These are phyloP conservation scores for Bufotes viridis DNA, from an alignment of 2,797 vertebrate species.

Conservation along the genomic window DNA sequence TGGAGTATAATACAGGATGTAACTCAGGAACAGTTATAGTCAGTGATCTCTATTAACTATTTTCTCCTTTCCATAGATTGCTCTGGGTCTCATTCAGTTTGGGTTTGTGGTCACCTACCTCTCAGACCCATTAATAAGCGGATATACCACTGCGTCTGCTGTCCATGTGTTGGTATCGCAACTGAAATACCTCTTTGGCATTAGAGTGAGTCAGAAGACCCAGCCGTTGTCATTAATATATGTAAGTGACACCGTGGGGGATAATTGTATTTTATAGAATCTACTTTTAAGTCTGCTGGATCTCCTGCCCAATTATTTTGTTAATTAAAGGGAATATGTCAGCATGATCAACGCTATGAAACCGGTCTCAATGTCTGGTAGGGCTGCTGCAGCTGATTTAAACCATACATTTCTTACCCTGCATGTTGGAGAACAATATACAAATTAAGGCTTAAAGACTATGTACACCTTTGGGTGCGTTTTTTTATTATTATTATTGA, in stretches of 20 bases:
- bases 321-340: background rate
- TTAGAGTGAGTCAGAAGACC: conserved; percentile 74
- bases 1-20: too few species aligned
- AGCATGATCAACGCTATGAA: too few species aligned
- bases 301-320: background rate
- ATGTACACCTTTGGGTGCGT: too few species aligned
- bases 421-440: too few species aligned
- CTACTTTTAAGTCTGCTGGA: background rate
- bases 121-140: conserved; percentile 89
- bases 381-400: too few species aligned
- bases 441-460: too few species aligned
- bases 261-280: background rate
- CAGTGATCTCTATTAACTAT: background rate
- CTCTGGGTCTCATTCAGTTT: conserved; percentile 86
- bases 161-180: conserved; percentile 91
- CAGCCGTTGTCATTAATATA: conserved; percentile 76
- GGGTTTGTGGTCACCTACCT: conserved; percentile 94
- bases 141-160: conserved; percentile 87
- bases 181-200: conserved; percentile 88
- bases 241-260: conserved; percentile 67
- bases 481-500: too few species aligned
- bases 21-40: background rate
- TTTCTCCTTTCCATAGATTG: conserved; percentile 74
- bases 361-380: too few species aligned
- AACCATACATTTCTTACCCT: too few species aligned